Base-by-base conservation (phyloP, 2,888 invertebrate genomes). In the Tetheella fluctuosa region DNA sequence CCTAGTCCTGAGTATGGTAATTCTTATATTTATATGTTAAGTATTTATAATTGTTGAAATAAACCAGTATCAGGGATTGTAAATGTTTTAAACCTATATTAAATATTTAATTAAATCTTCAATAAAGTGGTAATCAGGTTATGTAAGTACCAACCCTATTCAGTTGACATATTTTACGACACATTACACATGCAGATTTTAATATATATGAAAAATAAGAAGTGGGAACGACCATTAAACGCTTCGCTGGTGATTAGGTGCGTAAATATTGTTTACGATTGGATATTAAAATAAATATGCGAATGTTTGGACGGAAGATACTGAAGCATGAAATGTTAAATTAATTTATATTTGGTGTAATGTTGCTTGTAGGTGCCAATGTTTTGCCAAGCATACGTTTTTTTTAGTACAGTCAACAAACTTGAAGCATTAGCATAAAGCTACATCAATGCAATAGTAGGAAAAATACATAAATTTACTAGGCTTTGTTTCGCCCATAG, bases 161-260 rank as follows among this genome's bases (percentile, higher is more conserved):
- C 13, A 54, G 8, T 58, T 30, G n/a, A 23, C 55, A 56, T 54
- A 56, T 62, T 64, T 52, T 62, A 61, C 60, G 61, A 65, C 59
- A 76, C 70, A 83, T 81, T 79, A 84, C 77, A 77, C 79, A 85
- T 82, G 84, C 83, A 81, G 83, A 86, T 87, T 85, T 78, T 74
- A 78, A 82, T 80, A 77, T 76, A 80, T 81, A 87, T 86, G 83
- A 85, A 84, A 78, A 74, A 81, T 20, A 79, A 79, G 80, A 82
- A 81, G 81, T 80, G 70, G 81, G 71, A 74, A 74, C 63, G 72
- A 64, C 71, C 69, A 74, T 75, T 74, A 73, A 71, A 71, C 80
- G 75, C 75, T 71, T 77, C 73, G 39, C n/a, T 67, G 60, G 59
- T 68, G 67, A 71, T 67, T 64, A 65, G 69, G 39, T n/a, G n/a